Base-by-base conservation (phyloP, 2,888 invertebrate genomes). In the Agriotes lineatus region DNA sequence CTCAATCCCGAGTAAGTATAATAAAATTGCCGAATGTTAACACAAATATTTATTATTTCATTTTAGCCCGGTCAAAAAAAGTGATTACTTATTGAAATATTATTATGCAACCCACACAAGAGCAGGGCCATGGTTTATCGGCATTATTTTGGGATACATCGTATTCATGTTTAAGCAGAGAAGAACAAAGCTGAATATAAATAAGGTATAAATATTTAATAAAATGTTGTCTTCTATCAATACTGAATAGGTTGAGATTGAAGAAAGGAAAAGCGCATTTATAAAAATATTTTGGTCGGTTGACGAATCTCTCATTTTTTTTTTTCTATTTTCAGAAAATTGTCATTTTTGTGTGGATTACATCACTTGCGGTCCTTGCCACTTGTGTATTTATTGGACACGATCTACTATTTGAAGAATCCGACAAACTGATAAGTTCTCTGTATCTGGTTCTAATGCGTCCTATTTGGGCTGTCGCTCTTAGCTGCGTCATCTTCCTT, bases 391-490 rank as follows among this genome's bases (percentile, higher is more conserved):
- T 78, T 35, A 74, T 71, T 33, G 79, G 78, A 5, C 75, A 77
- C 63, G 71, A 73, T 35, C 73, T 75, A 22, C 67, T 80, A 33
- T 76, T 72, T 60, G 70, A 72, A 6, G 50, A 73, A 35, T 79
- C 76, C 35, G 19, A 44, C 9, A 68, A 71, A 64, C 64, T 74
- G 45, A 77, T 76, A 12, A 78, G 80, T 67, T 73, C 79, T 1
- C 65, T 80, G 12, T 76, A 78, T 57, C 74, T 80, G 61, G 83
- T 85, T 0, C 83, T 84, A 58, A 82, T 84, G 75, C 79, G 86
- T 44, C 82, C 86, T 0, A 75, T 78, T 0, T 88, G 88, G 87
- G 82, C 85, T 0, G 18, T 85, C 7, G 84, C 83, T 6, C 69
- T 87, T 0, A 82, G 85, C 0, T 87, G 5, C 2, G 7, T 25